Evolutionary conservation across 2,797 vertebrate species (phyloP), one percentile per base, ranked within the genome.

Genomic region (Pangasius sanitwongsei): DNA sequence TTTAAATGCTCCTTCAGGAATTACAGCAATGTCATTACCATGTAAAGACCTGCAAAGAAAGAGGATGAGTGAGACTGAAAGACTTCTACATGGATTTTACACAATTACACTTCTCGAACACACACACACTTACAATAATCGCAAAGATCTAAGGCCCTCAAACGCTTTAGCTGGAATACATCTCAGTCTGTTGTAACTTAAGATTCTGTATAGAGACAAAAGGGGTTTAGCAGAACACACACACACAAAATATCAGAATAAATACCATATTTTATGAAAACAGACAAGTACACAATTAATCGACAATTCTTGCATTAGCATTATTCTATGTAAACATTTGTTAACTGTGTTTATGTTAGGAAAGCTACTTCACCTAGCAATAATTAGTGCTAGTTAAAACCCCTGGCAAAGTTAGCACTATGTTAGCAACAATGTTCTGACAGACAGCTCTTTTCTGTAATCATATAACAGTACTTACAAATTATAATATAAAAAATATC

Each of bases 181-280:
- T 84, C 98, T 96, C 88, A 99, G 94, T 20, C 97, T 98, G 93
- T 99, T 99, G 94, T 99, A 99, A 95, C 98, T 99, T 91, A 99
- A 97, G 94, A 99, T 99, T 96, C 98, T 99, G 94, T 91, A 59
- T 83, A 28, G 23, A 90, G 57, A 89, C 18, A 90, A 84, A 69
- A 15, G 1, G 16, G 89, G 83, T 81, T 92, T 57, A 90, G 89
- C 44, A 74, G 44, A 86, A 86, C 16, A 59, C 31, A 59, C 48
- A 55, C 75, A 78, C 48, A 53, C 50, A 55, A 4, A 41, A 9
- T 25, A 63, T 12, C 37, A 83, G 28, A 28, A 83, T 65, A 16
- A 83, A 55, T 53, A 80, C 75, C 15, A 53, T 31, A 80, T 48
- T 78, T 78, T 55, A 31, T 41, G 5, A 18, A 65, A 48, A n/a